Evolutionary conservation across 2,888 invertebrate species (phyloP).

Genomic region (Troides oblongomaculatus): DNA sequence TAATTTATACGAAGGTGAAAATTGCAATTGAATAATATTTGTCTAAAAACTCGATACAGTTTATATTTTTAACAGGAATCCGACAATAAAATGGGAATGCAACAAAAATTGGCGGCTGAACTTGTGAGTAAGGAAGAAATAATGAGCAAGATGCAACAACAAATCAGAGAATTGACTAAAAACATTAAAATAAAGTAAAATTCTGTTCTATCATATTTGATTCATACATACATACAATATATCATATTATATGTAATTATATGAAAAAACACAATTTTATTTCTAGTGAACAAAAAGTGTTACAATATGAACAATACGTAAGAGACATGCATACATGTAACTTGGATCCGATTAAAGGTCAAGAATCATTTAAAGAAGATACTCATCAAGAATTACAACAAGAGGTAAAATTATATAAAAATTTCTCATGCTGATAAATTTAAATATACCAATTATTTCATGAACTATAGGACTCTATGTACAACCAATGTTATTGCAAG

Average conservation of each 20-base stretch:
- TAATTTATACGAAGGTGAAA: constrained; percentile 43
- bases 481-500: neutral
- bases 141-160: constrained; percentile 66
- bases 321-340: constrained; percentile 59
- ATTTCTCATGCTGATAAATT: neutral
- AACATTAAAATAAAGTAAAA: constrained; percentile 67
- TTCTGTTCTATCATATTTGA: constrained; percentile 21
- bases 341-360: constrained; percentile 49
- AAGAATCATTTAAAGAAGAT: constrained; percentile 52
- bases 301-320: constrained; percentile 69
- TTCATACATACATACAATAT: neutral
- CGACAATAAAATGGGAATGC: constrained; percentile 67
- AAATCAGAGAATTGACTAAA: constrained; percentile 67
- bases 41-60: constrained; percentile 12
- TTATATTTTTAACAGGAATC: constrained; percentile 54
- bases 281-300: constrained; percentile 70
- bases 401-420: constrained; percentile 47
- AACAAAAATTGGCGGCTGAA: constrained; percentile 74
- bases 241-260: neutral
- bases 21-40: constrained; percentile 21
- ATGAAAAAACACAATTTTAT: neutral
- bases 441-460: too few relatives aligned
- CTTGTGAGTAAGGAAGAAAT: constrained; percentile 71
- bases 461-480: neutral
- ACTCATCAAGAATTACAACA: constrained; percentile 65